Conservation (phyloP, 2,888 invertebrate genomes). For the Xestoiulus laeticollis region DNA sequence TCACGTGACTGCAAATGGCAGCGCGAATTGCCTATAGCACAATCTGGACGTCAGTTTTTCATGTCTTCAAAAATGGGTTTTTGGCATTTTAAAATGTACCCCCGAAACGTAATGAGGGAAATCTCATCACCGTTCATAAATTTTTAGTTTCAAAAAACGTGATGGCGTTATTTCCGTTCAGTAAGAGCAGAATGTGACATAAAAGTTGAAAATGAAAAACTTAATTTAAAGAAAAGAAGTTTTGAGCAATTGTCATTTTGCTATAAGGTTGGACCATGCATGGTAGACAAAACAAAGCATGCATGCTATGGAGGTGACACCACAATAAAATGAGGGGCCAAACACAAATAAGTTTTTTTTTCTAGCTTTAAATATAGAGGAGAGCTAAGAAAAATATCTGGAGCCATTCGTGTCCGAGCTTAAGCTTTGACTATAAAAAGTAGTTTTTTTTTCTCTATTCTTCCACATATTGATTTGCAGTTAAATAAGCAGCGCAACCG, state of each 20-base stretch:
- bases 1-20: neutral
- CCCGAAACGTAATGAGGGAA: neutral
- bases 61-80: neutral
- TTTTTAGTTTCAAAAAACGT: conserved; percentile 5
- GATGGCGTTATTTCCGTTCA: conserved; percentile 11
- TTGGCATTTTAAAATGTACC: neutral
- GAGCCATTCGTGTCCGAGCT: conserved; percentile 29
- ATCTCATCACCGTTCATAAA: neutral
- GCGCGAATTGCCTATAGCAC: neutral
- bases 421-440: conserved; percentile 34
- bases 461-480: conserved; percentile 28
- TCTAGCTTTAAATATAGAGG: neutral
- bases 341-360: neutral
- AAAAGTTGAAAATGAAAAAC: neutral
- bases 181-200: neutral
- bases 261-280: neutral
- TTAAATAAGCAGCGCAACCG: conserved; percentile 33
- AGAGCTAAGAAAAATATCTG: neutral
- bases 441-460: conserved; percentile 6
- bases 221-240: neutral
- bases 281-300: neutral
- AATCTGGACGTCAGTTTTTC: neutral
- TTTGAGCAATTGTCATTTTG: neutral
- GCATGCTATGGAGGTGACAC: neutral
- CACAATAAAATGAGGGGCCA: neutral